phyloP scores from a whole-genome alignment of 2,888 invertebrate species.

The Sialis lutaria region DNA sequence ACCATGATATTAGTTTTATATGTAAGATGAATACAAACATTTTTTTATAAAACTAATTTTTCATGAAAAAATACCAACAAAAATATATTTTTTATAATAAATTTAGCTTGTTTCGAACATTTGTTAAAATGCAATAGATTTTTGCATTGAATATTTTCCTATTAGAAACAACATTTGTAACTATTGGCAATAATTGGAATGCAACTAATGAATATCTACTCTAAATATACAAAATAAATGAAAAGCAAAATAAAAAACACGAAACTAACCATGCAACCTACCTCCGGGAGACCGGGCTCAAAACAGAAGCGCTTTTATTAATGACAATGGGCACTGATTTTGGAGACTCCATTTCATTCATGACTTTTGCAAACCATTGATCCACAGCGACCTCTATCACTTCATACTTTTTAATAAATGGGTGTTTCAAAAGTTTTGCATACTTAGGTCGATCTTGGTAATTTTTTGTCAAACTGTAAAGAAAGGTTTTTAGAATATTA shows the following conservation, averaged over 20 bases:
- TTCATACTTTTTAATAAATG: constrained; percentile 72
- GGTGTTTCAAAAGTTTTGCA: constrained; percentile 71
- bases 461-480: constrained; percentile 77
- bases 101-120: too few relatives aligned
- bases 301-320: constrained; percentile 11
- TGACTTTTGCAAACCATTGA: constrained; percentile 62
- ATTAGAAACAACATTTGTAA: too few relatives aligned
- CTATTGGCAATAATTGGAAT: too few relatives aligned
- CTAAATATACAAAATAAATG: not conserved
- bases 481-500: constrained; percentile 9
- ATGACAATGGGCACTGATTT: constrained; percentile 13
- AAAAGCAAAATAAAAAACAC: constrained; percentile 10
- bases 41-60: too few relatives aligned
- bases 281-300: constrained; percentile 26
- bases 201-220: too few relatives aligned
- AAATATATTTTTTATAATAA: not conserved
- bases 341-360: constrained; percentile 18
- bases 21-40: too few relatives aligned
- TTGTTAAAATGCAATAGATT: too few relatives aligned
- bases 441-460: constrained; percentile 88
- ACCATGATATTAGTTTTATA: too few relatives aligned
- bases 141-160: too few relatives aligned
- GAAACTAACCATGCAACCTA: constrained; percentile 29
- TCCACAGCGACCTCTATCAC: constrained; percentile 52
- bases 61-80: constrained; percentile 1